Percentiles rank a stretch among this genome's conserved stretches.
phyloP scores from a whole-genome alignment of 1,140 invertebrate species.

The Euglossa dilemma region DNA sequence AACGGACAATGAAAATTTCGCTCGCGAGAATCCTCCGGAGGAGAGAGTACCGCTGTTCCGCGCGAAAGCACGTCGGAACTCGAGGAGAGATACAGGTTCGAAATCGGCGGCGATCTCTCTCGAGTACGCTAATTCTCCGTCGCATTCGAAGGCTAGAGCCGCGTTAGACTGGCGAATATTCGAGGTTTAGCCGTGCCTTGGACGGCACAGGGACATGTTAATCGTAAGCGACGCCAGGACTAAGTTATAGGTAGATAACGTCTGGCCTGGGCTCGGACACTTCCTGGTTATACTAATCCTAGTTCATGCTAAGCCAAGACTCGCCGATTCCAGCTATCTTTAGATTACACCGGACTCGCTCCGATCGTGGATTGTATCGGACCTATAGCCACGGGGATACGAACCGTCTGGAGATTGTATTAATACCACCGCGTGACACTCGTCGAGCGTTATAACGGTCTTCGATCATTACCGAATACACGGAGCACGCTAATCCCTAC shows the following conservation, averaged over 20 bases:
- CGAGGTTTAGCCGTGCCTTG: too few species aligned
- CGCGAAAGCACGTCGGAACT: neutral
- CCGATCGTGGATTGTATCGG: neutral
- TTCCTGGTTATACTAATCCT: constrained; percentile 47
- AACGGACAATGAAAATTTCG: constrained; percentile 40
- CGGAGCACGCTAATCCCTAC: too few species aligned
- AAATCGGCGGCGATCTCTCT: neutral
- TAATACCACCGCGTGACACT: neutral
- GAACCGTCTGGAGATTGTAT: neutral
- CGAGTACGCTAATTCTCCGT: neutral
- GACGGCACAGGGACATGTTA: constrained; percentile 26
- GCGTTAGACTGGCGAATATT: neutral
- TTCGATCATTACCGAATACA: too few species aligned
- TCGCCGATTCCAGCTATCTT: neutral
- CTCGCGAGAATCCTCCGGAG: neutral
- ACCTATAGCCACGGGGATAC: too few species aligned
- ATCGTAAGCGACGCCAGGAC: constrained; percentile 35
- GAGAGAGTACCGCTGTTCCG: neutral
- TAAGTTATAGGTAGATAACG: constrained; percentile 46
- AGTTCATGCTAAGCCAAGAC: constrained; percentile 6
- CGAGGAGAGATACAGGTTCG: neutral
- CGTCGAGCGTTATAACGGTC: neutral
- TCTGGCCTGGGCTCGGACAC: neutral
- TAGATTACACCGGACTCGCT: neutral
- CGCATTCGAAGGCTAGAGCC: neutral